Percentiles rank a stretch among this genome's conserved stretches.
phyloP scores from a whole-genome alignment of 2,113 vertebrate genomes.

The Halcyon senegalensis region DNA sequence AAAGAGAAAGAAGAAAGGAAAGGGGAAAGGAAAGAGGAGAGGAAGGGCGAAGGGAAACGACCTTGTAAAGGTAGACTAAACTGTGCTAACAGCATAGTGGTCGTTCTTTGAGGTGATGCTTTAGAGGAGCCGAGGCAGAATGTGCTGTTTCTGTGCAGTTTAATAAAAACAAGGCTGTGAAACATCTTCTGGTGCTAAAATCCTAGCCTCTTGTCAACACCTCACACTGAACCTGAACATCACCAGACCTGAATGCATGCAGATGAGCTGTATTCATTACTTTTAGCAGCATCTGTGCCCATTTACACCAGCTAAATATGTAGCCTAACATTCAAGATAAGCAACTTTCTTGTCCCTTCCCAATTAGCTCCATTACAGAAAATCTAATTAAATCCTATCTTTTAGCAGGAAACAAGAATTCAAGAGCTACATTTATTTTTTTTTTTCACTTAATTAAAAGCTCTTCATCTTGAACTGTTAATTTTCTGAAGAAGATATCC shows the following conservation, averaged over 20 bases:
- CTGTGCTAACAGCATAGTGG: not conserved
- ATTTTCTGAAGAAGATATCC: slow-evolving; percentile 20
- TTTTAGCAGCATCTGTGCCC: slow-evolving; percentile 10
- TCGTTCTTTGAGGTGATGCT: not conserved
- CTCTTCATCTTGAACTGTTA: not conserved
- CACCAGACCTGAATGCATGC: not conserved
- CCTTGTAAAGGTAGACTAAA: not conserved
- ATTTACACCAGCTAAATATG: slow-evolving; percentile 7
- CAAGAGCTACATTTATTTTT: not conserved
- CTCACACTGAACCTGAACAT: not conserved
- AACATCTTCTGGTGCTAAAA: not conserved
- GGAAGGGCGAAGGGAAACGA: too few relatives aligned
- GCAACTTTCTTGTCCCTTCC: slow-evolving; percentile 15
- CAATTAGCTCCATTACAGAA: slow-evolving; percentile 44
- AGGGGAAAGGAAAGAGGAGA: not conserved
- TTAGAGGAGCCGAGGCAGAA: not conserved
- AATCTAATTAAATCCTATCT: slow-evolving; percentile 43
- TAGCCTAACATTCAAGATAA: not conserved
- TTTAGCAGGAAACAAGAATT: slow-evolving; percentile 19
- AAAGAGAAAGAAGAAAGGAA: not conserved
- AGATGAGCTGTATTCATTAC: not conserved
- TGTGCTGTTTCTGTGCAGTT: not conserved
- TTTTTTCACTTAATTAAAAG: slow-evolving; percentile 20
- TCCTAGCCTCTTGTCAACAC: not conserved
- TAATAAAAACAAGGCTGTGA: not conserved